A percentile compares a stretch with the other conserved stretches of the same genome.
phyloP scores from a whole-genome alignment of 2,797 vertebrate species.

The Enteromius mattozi region DNA sequence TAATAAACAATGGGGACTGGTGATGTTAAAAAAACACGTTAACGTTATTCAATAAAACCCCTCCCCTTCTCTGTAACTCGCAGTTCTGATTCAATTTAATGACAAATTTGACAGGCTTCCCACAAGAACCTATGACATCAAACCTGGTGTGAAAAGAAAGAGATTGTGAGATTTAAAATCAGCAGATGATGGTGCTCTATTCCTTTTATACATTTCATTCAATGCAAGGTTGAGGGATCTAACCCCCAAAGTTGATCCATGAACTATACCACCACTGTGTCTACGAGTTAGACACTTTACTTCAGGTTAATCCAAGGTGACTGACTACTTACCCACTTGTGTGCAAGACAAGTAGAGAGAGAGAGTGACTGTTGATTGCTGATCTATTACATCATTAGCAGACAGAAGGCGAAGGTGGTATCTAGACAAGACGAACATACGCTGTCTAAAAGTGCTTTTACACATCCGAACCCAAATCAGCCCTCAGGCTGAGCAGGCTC shows the following conservation, averaged over 20 bases:
- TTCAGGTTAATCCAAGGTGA: neutral
- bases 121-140: neutral
- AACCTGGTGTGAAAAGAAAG: neutral
- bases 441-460: slow-evolving; percentile 48
- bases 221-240: slow-evolving; percentile 36
- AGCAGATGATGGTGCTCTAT: neutral
- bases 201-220: neutral
- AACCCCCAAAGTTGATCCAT: neutral
- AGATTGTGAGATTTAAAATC: neutral
- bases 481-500: slow-evolving; percentile 32
- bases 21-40: neutral
- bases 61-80: neutral
- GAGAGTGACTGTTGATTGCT: slow-evolving; percentile 41
- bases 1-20: neutral
- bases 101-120: neutral
- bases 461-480: slow-evolving; percentile 38
- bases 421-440: slow-evolving; percentile 53
- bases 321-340: neutral
- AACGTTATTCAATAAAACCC: neutral
- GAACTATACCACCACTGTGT: slow-evolving; percentile 17
- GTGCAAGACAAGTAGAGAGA: neutral
- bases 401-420: slow-evolving; percentile 53
- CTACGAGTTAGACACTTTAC: slow-evolving; percentile 47
- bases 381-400: slow-evolving; percentile 62
- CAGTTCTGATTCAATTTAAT: neutral